Conservation (phyloP, 2,888 invertebrate species). For the Bimastos eiseni region DNA sequence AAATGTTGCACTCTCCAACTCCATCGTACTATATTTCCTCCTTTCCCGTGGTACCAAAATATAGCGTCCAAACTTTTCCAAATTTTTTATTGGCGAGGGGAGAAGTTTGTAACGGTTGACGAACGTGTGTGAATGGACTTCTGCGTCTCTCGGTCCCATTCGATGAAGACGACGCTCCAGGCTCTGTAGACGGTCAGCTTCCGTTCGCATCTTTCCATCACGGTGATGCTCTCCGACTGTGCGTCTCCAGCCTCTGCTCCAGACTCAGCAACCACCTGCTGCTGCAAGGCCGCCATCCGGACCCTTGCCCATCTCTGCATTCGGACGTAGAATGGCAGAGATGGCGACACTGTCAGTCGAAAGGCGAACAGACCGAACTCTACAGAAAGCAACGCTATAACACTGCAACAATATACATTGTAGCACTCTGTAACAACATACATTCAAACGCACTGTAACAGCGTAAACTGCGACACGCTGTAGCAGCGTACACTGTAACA, state of each 20-base stretch:
- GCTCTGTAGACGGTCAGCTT: not conserved
- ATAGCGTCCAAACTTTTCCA: too few relatives aligned
- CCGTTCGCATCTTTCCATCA: not conserved
- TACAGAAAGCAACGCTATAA: not conserved
- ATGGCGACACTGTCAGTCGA: not conserved
- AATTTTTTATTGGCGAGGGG: too few relatives aligned
- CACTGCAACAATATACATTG: too few relatives aligned
- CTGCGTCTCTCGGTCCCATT: not conserved
- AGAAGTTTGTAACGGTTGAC: not conserved
- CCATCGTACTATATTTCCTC: too few relatives aligned
- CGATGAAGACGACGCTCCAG: not conserved
- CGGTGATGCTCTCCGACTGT: not conserved
- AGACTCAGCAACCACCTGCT: not conserved
- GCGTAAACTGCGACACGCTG: too few relatives aligned
- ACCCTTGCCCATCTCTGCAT: not conserved
- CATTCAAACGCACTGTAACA: too few relatives aligned
- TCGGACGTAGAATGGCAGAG: not conserved
- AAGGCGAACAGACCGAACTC: conserved; percentile 13
- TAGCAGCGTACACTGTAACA: too few relatives aligned
- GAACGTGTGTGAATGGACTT: not conserved
- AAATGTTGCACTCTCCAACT: too few relatives aligned
- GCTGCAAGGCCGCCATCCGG: not conserved
- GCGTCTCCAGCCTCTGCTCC: not conserved
- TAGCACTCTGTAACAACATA: too few relatives aligned
- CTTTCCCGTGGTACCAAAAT: too few relatives aligned